phyloP scores from a whole-genome alignment of 53 echinoderm and acorn worm genomes.

The Henricia sp. region DNA sequence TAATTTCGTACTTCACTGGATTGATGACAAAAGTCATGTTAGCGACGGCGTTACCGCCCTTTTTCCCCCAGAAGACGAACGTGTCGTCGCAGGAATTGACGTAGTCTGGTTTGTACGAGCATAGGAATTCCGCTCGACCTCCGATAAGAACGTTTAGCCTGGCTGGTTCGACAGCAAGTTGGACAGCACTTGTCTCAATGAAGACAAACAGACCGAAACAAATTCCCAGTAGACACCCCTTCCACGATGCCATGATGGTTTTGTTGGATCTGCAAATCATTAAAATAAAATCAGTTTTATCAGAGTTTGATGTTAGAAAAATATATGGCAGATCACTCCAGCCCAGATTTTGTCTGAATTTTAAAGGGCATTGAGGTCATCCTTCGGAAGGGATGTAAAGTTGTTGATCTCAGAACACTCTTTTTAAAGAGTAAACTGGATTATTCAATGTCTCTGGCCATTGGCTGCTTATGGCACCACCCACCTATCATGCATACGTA shows the following conservation, averaged over 20 bases:
- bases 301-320: no score
- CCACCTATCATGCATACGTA: no score
- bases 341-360: no score
- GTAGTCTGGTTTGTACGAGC: constrained; percentile 4
- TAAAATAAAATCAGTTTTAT: no score
- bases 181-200: constrained; percentile 5
- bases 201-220: neutral
- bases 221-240: neutral
- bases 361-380: no score
- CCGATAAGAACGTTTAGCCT: constrained; percentile 18
- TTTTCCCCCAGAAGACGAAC: constrained; percentile 57
- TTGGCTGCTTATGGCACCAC: no score
- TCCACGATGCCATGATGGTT: neutral
- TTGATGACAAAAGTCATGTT: constrained; percentile 46
- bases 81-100: constrained; percentile 37
- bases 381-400: no score
- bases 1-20: constrained; percentile 25
- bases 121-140: constrained; percentile 46
- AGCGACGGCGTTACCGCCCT: constrained; percentile 37
- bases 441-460: no score
- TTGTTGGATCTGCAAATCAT: no score
- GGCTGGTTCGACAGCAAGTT: constrained; percentile 6
- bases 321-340: no score
- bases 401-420: no score
- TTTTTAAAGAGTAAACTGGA: no score